Evolutionary conservation across 2,888 invertebrate species (phyloP), one percentile per base, ranked within the genome.

Genomic region (Sinelater perroti): DNA sequence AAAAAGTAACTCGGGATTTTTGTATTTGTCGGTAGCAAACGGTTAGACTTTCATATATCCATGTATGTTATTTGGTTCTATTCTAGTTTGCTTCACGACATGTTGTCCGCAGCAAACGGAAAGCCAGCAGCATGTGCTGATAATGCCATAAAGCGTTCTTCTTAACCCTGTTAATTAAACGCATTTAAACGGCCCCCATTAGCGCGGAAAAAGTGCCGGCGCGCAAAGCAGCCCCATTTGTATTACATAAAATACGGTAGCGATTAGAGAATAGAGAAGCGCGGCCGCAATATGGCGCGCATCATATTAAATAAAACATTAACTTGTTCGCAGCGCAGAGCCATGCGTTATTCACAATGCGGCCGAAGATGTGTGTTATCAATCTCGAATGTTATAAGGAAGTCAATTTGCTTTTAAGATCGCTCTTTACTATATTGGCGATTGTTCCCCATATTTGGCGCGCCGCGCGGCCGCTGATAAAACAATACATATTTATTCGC

Each of bases 401-500:
- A 54, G 56, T 51, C 60, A 51, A 60, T 60, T 60, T 56, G 60
- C 60, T 56, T 56, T 50, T 46, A 56, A 51, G 60, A 60, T 60
- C 54, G 38, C 36, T 55, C 52, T 28, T 44, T 40, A 46, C 60
- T 46, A 38, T 54, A 54, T 54, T 47, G 45, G 38, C 54, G 33
- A 54, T 54, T 54, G 54, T 54, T 46, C 26, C 11, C 54, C 54
- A 46, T 54, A 54, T 54, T 36, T 36, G 54, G 46, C 16, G 18
- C 21, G 16, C 18, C 11, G 36, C 26, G 49, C 11, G 11, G 18
- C 16, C 21, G 2, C 20, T 49, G 47, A 33, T 35, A 49, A 49
- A 36, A 14, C 20, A 46, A 30, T 46, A 30, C 24, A 21, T 36
- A 49, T 49, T 49, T 35, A 24, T 33, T 21, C 10, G 14, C 24